These are phyloP conservation scores for Parnassius orleans DNA, from an alignment of 2,888 invertebrate species.

Conservation along the genomic window DNA sequence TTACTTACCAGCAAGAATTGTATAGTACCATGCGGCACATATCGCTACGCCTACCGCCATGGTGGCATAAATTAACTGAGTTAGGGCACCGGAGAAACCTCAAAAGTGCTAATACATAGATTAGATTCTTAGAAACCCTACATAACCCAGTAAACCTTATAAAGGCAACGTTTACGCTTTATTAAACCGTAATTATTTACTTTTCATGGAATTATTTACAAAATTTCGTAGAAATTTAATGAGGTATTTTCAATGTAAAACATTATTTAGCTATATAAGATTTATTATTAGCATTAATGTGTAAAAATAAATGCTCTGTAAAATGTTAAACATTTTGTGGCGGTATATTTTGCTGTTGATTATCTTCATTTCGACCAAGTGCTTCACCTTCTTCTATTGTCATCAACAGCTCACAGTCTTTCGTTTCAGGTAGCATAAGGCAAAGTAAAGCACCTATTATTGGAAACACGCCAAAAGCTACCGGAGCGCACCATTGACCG, in stretches of 20 bases:
- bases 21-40: constrained; percentile 70
- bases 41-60: constrained; percentile 66
- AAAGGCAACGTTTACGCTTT: background rate
- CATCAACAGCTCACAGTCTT: constrained; percentile 85
- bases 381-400: constrained; percentile 88
- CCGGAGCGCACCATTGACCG: constrained; percentile 84
- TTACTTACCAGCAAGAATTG: constrained; percentile 65
- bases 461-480: constrained; percentile 86
- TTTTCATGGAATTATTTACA: background rate
- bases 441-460: constrained; percentile 83
- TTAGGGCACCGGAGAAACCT: constrained; percentile 53
- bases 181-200: constrained; percentile 4
- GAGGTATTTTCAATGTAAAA: no score
- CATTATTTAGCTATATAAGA: no score
- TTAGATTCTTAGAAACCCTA: constrained; percentile 57
- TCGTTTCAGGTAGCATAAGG: constrained; percentile 88
- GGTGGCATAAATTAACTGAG: constrained; percentile 47
- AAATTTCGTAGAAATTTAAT: no score
- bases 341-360: constrained; percentile 14
- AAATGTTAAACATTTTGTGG: constrained; percentile 13
- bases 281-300: background rate
- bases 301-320: background rate
- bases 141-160: constrained; percentile 36
- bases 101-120: constrained; percentile 41
- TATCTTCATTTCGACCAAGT: constrained; percentile 38